A percentile compares a stretch with the other conserved stretches of the same genome.
These are phyloP conservation scores for Lota lota DNA, from an alignment of 2,113 vertebrate genomes.

Conservation along the genomic window DNA sequence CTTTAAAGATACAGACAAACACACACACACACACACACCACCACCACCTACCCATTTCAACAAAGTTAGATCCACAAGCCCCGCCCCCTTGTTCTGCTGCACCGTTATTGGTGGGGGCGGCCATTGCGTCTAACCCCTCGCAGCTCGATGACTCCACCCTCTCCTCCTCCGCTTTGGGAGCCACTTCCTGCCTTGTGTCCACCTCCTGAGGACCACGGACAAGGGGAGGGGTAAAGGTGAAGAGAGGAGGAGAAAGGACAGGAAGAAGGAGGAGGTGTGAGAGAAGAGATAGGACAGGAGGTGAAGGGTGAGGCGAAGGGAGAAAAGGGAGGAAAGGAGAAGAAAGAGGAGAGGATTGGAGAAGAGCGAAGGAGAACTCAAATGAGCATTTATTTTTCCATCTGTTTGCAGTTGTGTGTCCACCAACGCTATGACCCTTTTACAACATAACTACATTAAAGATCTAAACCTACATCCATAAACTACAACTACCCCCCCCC, in stretches of 20 bases:
- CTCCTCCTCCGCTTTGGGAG: constrained; percentile 64
- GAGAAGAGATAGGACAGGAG: too few species aligned
- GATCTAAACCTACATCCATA: too few species aligned
- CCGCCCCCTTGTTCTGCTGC: constrained; percentile 39
- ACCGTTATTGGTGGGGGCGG: constrained; percentile 3
- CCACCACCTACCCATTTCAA: constrained; percentile 45
- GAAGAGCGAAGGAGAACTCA: too few species aligned
- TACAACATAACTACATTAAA: too few species aligned
- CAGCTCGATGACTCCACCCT: constrained; percentile 56
- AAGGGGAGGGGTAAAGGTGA: neutral
- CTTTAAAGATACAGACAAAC: neutral
- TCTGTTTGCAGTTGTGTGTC: too few species aligned
- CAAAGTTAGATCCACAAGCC: constrained; percentile 54
- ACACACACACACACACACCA: constrained; percentile 5
- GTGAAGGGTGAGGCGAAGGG: too few species aligned
- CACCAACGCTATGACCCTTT: too few species aligned
- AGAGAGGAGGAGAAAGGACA: neutral
- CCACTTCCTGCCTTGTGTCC: constrained; percentile 41
- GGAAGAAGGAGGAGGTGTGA: too few species aligned
- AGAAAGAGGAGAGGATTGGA: too few species aligned
- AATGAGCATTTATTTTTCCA: too few species aligned
- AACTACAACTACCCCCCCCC: too few species aligned
- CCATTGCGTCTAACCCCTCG: constrained; percentile 64
- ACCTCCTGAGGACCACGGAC: constrained; percentile 43
- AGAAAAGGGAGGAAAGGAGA: too few species aligned